Conservation (phyloP, 2,113 vertebrate species). For the Gymnogyps californianus region DNA sequence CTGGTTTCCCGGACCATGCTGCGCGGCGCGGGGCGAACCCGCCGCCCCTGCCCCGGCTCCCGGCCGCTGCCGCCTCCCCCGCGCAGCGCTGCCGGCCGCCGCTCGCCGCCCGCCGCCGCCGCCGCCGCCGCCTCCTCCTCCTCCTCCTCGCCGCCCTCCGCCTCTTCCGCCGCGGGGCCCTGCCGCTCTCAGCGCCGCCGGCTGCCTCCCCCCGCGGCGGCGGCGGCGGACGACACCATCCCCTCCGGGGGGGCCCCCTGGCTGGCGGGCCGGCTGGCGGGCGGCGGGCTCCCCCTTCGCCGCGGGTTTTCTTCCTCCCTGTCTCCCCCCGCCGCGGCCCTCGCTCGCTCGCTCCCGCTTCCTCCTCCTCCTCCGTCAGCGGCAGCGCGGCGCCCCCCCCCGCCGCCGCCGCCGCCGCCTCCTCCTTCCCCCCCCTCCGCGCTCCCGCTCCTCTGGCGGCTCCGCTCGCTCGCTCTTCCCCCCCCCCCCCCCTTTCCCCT, state of each 20-base stretch:
- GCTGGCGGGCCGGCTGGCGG: neutral
- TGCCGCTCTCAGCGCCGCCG: slow-evolving; percentile 43
- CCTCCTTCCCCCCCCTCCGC: neutral
- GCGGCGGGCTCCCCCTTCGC: neutral
- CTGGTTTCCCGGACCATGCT: slow-evolving; percentile 99
- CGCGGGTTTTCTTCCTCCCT: neutral
- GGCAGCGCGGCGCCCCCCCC: slow-evolving; percentile 72
- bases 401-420: slow-evolving; percentile 38
- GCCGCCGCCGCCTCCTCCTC: too few species aligned
- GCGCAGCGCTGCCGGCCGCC: slow-evolving; percentile 58
- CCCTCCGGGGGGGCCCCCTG: neutral
- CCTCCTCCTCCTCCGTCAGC: too few species aligned
- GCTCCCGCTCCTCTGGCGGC: slow-evolving; percentile 40
- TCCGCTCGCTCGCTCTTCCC: slow-evolving; percentile 55
- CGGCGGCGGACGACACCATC: slow-evolving; percentile 61
- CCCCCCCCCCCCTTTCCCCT: slow-evolving; percentile 78
- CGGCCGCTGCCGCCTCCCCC: slow-evolving; percentile 39
- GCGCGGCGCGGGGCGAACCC: slow-evolving; percentile 61
- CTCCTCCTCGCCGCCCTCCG: neutral
- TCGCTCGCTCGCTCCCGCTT: neutral
- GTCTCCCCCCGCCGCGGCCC: neutral
- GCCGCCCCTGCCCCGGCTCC: slow-evolving; percentile 7
- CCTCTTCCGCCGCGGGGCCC: neutral
- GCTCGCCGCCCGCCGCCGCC: neutral
- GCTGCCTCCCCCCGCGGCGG: slow-evolving; percentile 53